Conservation (phyloP, 2,797 vertebrate genomes). For the Onychomys leucogaster region DNA sequence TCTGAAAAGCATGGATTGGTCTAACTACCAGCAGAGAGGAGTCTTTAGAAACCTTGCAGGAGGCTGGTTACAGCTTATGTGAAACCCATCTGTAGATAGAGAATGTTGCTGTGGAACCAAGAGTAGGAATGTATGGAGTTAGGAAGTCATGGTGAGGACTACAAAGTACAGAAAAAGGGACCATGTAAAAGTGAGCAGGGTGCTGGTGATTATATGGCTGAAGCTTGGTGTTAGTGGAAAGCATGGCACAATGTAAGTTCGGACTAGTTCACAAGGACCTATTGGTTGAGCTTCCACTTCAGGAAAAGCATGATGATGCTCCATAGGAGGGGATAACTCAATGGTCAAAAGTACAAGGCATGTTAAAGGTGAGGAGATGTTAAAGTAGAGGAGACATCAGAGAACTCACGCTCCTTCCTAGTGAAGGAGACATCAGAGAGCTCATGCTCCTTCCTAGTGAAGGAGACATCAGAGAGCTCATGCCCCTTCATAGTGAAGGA, state of each 20-base stretch:
- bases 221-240: background rate
- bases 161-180: background rate
- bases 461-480: no score
- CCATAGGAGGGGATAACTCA: background rate
- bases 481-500: no score
- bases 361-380: background rate
- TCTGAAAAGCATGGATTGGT: background rate
- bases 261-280: background rate
- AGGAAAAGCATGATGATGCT: background rate
- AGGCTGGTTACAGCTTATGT: background rate
- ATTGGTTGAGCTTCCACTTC: no score
- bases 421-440: background rate
- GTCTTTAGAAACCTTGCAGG: background rate
- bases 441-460: no score
- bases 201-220: no score
- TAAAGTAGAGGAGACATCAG: background rate
- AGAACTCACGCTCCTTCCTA: no score
- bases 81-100: background rate
- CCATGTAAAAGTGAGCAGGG: background rate
- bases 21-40: background rate
- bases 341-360: background rate
- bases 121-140: background rate
- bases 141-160: background rate
- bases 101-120: background rate
- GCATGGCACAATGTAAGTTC: background rate